A percentile compares a stretch with the other conserved stretches of the same genome.
phyloP scores from a whole-genome alignment of 2,888 invertebrate genomes.

The Schizotus pectinicornis region DNA sequence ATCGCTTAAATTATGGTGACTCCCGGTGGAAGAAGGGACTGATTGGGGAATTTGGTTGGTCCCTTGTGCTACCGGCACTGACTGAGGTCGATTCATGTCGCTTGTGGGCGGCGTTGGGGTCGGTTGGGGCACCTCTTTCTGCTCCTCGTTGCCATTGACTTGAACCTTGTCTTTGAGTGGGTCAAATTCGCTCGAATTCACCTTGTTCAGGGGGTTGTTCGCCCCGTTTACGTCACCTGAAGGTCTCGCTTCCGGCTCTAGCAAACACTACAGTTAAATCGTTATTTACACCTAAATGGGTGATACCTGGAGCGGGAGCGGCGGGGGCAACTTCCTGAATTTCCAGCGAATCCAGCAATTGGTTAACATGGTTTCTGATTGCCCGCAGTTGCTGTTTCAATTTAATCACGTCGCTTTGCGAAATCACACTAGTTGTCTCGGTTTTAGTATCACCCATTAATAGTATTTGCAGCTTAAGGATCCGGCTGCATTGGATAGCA shows the following conservation, averaged over 20 bases:
- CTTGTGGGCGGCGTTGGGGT: slow-evolving; percentile 43
- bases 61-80: slow-evolving; percentile 45
- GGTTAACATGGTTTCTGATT: slow-evolving; percentile 67
- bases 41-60: slow-evolving; percentile 39
- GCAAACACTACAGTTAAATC: slow-evolving; percentile 2
- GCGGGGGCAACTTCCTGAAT: slow-evolving; percentile 35
- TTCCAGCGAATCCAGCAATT: slow-evolving; percentile 65
- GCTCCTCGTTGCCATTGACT: slow-evolving; percentile 48
- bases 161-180: slow-evolving; percentile 60
- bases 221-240: slow-evolving; percentile 32
- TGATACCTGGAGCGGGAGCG: background rate
- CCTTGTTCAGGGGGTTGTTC: slow-evolving; percentile 46
- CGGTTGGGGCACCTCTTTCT: slow-evolving; percentile 46
- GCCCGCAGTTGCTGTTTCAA: slow-evolving; percentile 57
- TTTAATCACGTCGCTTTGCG: slow-evolving; percentile 57
- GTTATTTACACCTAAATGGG: slow-evolving; percentile 1
- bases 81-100: slow-evolving; percentile 34
- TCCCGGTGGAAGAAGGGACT: slow-evolving; percentile 42
- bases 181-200: slow-evolving; percentile 66
- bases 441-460: slow-evolving; percentile 54
- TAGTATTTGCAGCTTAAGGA: slow-evolving; percentile 69
- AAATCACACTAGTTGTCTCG: slow-evolving; percentile 39
- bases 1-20: slow-evolving; percentile 44
- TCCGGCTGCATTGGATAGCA: slow-evolving; percentile 71
- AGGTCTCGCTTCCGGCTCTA: slow-evolving; percentile 23